Base-by-base conservation (phyloP, 2,797 vertebrate genomes). In the Urocyon cinereoargenteus region DNA sequence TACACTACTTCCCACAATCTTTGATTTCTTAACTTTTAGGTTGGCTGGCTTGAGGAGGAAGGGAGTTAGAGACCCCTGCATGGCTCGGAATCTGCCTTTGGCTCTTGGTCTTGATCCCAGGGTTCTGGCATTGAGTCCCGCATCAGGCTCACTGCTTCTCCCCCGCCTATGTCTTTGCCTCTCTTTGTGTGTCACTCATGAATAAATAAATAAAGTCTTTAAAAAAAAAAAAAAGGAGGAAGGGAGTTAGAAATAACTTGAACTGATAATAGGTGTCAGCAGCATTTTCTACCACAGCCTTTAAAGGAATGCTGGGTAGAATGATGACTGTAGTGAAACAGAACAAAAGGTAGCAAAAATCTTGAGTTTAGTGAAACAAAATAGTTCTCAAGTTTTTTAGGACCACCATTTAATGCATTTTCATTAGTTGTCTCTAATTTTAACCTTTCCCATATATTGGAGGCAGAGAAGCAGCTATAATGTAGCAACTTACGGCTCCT, bases 11-110 rank as follows among this genome's bases (percentile, higher is more conserved):
- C 13, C 79, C 57, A 89, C n/a, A 19, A 73, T 57, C 75, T 90
- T 95, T 78, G 53, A 68, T 82, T 96, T 92, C 68, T 77, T 91
- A 87, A 83, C 70, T 83, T 90, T 68, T 62, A 92, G 34, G 18
- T 92, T 96, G 53, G 45, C 34, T 64, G 59, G 53, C 51, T 57
- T 83, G 59, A 21, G 40, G 40, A 72, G 14, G 10, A 45, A 64
- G 19, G 36, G 40, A 45, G 6, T 45, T 45, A 45, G 40, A 45
- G 40, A 45, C 40, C 6, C 40, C 40, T 45, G 40, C 40, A 45
- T 45, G 40, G 40, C 40, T 45, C 40, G 8, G 40, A 45, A 45
- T 45, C 40, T 45, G 40, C 40, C 40, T 45, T 45, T 45, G 40
- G 40, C 40, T 45, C 40, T 45, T 45, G 40, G 40, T 45, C 40